phyloP scores from a whole-genome alignment of 2,113 vertebrate species.

The Turnix velox region DNA sequence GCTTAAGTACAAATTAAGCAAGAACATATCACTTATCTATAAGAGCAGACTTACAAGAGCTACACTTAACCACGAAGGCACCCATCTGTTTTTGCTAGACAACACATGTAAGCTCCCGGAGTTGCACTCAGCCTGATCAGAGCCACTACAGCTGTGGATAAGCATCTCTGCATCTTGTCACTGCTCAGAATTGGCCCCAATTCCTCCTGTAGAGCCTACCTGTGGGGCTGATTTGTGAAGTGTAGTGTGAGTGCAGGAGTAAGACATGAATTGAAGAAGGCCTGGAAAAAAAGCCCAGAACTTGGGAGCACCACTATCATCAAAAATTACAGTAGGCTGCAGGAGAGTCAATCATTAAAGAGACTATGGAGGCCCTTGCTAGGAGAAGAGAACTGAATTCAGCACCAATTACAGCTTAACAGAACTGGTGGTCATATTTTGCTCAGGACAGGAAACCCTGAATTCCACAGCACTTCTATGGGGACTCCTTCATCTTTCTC shows the following conservation, averaged over 20 bases:
- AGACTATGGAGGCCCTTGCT: neutral
- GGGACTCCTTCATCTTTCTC: neutral
- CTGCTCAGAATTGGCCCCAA: too few relatives aligned
- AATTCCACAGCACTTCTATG: neutral
- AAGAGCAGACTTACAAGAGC: neutral
- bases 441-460: neutral
- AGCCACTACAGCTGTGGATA: neutral
- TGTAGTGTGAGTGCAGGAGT: neutral
- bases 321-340: neutral
- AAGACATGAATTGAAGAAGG: neutral
- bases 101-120: neutral
- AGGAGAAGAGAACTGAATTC: neutral
- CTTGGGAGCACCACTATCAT: neutral
- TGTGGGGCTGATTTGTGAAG: neutral
- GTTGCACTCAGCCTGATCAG: neutral
- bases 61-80: neutral
- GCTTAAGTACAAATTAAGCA: neutral
- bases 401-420: neutral
- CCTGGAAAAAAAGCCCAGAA: neutral
- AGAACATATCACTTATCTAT: rapidly evolving
- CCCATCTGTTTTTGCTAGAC: neutral
- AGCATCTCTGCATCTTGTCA: neutral
- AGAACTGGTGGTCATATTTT: neutral
- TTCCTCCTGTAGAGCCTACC: neutral
- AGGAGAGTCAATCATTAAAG: neutral